Conservation (phyloP, 1,140 invertebrate species). For the Drosophila ambigua region DNA sequence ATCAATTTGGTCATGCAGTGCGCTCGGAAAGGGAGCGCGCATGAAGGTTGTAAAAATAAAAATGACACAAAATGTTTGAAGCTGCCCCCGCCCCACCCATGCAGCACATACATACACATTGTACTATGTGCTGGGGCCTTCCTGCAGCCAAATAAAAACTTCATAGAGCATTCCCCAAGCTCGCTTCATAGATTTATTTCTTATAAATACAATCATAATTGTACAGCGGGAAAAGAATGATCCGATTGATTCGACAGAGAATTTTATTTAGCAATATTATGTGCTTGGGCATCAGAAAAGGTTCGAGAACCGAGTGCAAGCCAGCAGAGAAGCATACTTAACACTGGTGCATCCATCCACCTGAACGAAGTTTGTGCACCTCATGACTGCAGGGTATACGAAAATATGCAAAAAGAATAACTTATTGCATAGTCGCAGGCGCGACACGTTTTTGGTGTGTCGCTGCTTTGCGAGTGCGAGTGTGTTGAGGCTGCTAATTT, state of each 20-base stretch:
- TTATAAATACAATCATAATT: too few relatives aligned
- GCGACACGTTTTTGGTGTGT: slow-evolving; percentile 36
- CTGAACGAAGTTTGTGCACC: too few relatives aligned
- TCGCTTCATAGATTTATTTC: not conserved
- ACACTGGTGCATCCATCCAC: too few relatives aligned
- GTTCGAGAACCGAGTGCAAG: too few relatives aligned
- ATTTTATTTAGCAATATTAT: too few relatives aligned
- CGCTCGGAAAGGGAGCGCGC: not conserved
- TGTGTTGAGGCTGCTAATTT: slow-evolving; percentile 61
- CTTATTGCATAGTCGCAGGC: slow-evolving; percentile 53
- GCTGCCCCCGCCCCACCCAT: slow-evolving; percentile 17
- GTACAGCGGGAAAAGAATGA: too few relatives aligned
- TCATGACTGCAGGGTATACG: not conserved
- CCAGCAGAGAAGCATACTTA: too few relatives aligned
- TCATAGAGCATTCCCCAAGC: slow-evolving; percentile 44
- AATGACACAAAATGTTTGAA: slow-evolving; percentile 56
- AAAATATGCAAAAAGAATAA: slow-evolving; percentile 50
- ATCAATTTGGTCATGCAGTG: slow-evolving; percentile 59
- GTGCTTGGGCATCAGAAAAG: too few relatives aligned
- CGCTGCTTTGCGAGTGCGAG: not conserved
- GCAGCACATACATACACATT: slow-evolving; percentile 14
- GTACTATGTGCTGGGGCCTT: not conserved
- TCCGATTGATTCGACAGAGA: too few relatives aligned
- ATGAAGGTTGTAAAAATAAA: slow-evolving; percentile 41
- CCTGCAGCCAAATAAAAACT: slow-evolving; percentile 18